Conservation (phyloP, 1,140 invertebrate species). For the Listronotus oregonensis region DNA sequence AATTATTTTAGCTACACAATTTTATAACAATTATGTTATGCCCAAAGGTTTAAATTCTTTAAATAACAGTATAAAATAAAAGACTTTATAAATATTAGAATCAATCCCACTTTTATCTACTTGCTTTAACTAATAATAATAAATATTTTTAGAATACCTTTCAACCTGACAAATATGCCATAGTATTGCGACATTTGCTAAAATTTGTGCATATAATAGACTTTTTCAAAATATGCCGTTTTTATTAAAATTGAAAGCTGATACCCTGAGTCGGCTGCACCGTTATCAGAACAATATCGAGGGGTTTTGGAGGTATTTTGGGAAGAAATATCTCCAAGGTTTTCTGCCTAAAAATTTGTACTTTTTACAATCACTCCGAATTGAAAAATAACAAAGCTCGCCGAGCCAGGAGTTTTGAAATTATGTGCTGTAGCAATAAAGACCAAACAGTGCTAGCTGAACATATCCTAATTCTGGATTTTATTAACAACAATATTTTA, state of each 20-base stretch:
- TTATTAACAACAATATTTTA: slow-evolving; percentile 22
- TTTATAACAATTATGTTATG: too few relatives aligned
- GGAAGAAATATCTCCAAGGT: slow-evolving; percentile 21
- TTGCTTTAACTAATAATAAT: background rate
- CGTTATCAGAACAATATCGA: slow-evolving; percentile 6
- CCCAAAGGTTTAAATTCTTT: too few relatives aligned
- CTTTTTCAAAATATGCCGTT: slow-evolving; percentile 15
- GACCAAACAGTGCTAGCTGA: slow-evolving; percentile 25
- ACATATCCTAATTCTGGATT: slow-evolving; percentile 27
- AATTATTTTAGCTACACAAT: too few relatives aligned
- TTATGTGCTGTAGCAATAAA: slow-evolving; percentile 19
- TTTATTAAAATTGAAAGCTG: slow-evolving; percentile 16
- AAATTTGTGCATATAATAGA: slow-evolving; percentile 21
- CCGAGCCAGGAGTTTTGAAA: background rate
- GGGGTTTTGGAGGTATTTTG: slow-evolving; percentile 20
- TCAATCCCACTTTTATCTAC: background rate
- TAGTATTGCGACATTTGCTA: slow-evolving; percentile 15
- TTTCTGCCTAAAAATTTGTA: slow-evolving; percentile 24
- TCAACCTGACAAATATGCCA: slow-evolving; percentile 14
- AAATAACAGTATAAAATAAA: too few relatives aligned
- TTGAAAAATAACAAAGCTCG: slow-evolving; percentile 1
- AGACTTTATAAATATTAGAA: too few relatives aligned
- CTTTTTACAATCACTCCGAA: slow-evolving; percentile 1
- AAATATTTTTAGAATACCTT: slow-evolving; percentile 12
- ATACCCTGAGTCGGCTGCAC: slow-evolving; percentile 5